phyloP scores from a whole-genome alignment of 2,888 invertebrate species.

The Eulithis testata region DNA sequence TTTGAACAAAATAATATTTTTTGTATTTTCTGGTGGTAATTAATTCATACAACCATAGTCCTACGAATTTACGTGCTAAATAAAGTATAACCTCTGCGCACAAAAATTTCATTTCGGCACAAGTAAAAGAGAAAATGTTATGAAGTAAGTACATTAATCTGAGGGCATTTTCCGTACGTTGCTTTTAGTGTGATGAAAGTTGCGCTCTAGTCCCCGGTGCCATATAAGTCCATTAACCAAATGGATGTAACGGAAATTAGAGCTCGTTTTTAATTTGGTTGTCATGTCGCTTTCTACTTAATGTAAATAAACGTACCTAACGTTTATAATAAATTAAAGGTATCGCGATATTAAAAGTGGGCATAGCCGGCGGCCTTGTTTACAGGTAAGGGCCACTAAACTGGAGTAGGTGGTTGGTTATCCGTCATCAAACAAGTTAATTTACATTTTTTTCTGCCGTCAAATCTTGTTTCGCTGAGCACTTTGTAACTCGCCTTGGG shows the following conservation, averaged over 20 bases:
- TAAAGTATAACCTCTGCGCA: slow-evolving; percentile 34
- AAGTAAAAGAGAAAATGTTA: slow-evolving; percentile 62
- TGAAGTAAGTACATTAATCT: slow-evolving; percentile 79
- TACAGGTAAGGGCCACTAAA: slow-evolving; percentile 30
- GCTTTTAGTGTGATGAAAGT: slow-evolving; percentile 84
- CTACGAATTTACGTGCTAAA: slow-evolving; percentile 23
- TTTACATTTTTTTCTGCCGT: slow-evolving; percentile 54
- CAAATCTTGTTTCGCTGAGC: slow-evolving; percentile 61
- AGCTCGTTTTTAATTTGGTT: slow-evolving; percentile 80
- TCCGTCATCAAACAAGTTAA: slow-evolving; percentile 54
- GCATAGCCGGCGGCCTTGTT: slow-evolving; percentile 29
- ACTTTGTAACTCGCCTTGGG: slow-evolving; percentile 60
- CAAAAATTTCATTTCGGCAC: slow-evolving; percentile 40
- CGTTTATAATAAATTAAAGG: slow-evolving; percentile 63
- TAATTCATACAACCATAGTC: slow-evolving; percentile 26
- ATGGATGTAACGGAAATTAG: slow-evolving; percentile 78
- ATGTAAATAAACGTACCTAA: slow-evolving; percentile 66
- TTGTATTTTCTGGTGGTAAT: slow-evolving; percentile 14
- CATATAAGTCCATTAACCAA: slow-evolving; percentile 81
- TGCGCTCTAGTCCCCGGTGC: slow-evolving; percentile 74
- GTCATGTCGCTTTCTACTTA: slow-evolving; percentile 67
- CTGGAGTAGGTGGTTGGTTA: slow-evolving; percentile 40
- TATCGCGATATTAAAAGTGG: slow-evolving; percentile 44
- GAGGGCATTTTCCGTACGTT: slow-evolving; percentile 77
- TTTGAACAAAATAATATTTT: slow-evolving; percentile 6